Evolutionary conservation across 2,888 invertebrate genomes (phyloP).

Genomic region (Rhaphigaster nebulosa): DNA sequence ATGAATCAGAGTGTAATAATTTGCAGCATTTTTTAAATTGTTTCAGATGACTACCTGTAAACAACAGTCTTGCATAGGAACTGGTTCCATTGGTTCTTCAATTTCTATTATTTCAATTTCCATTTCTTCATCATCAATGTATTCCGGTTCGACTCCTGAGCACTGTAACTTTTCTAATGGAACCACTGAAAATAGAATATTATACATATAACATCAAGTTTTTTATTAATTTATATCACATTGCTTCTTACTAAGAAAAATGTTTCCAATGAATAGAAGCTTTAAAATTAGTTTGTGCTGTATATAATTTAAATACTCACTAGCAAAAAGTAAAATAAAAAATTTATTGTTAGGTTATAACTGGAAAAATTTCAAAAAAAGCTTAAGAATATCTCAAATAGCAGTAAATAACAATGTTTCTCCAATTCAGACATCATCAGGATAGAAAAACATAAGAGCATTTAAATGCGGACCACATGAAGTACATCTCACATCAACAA

Average conservation of each 20-base stretch:
- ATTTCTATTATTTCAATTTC: constrained; percentile 85
- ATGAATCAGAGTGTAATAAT: no score
- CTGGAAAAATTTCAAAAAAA: no score
- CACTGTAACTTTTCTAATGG: constrained; percentile 85
- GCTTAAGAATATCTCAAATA: no score
- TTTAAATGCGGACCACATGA: no score
- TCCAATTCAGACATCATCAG: no score
- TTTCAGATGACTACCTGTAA: constrained; percentile 76
- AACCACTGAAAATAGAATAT: constrained; percentile 69
- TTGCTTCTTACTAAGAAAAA: neutral
- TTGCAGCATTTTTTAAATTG: no score
- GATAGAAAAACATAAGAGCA: no score
- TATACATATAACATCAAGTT: neutral
- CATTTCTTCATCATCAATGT: constrained; percentile 71
- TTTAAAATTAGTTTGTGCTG: neutral
- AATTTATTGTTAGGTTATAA: no score
- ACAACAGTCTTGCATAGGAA: constrained; percentile 88
- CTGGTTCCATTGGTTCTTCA: constrained; percentile 84
- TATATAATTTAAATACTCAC: neutral
- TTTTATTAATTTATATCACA: neutral
- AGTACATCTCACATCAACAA: no score
- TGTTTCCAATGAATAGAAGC: neutral
- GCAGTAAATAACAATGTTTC: no score
- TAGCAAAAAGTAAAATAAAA: no score
- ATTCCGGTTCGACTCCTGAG: constrained; percentile 71